These are phyloP conservation scores for Lycodopsis pacificus DNA, from an alignment of 2,797 vertebrate genomes.

Conservation along the genomic window DNA sequence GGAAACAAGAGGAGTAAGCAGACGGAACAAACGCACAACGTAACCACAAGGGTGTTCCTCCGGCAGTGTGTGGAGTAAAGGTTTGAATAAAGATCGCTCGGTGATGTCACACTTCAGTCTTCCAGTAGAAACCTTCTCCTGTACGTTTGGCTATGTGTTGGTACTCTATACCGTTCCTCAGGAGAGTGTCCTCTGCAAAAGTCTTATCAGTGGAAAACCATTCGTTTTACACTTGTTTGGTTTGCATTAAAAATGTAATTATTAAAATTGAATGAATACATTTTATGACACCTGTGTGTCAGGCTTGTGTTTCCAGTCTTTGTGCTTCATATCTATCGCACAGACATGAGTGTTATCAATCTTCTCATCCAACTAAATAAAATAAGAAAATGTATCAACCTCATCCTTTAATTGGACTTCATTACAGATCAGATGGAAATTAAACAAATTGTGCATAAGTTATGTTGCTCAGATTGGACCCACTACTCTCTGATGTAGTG, in stretches of 20 bases:
- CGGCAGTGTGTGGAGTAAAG: conserved; percentile 18
- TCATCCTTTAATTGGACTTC: background rate
- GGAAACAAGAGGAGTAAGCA: conserved; percentile 27
- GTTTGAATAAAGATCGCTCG: conserved; percentile 6
- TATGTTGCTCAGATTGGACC: background rate
- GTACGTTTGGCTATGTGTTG: background rate
- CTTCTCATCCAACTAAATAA: background rate
- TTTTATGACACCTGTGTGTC: too few species aligned
- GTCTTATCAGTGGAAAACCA: background rate
- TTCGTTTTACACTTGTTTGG: too few species aligned
- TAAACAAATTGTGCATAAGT: background rate
- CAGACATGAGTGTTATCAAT: too few species aligned
- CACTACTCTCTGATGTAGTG: background rate
- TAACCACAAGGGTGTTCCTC: conserved; percentile 32
- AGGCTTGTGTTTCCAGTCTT: too few species aligned
- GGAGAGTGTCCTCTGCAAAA: background rate
- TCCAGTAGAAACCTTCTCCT: background rate
- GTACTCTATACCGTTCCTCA: background rate
- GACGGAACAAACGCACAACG: conserved; percentile 17
- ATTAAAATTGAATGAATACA: too few species aligned
- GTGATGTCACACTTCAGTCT: conserved; percentile 13
- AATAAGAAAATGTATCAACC: background rate
- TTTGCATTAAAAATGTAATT: too few species aligned
- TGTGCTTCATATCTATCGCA: too few species aligned
- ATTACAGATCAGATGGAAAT: background rate